Evolutionary conservation across 2,888 invertebrate genomes (phyloP), one percentile per base, ranked within the genome.

Genomic region (Ophioninae sp.): DNA sequence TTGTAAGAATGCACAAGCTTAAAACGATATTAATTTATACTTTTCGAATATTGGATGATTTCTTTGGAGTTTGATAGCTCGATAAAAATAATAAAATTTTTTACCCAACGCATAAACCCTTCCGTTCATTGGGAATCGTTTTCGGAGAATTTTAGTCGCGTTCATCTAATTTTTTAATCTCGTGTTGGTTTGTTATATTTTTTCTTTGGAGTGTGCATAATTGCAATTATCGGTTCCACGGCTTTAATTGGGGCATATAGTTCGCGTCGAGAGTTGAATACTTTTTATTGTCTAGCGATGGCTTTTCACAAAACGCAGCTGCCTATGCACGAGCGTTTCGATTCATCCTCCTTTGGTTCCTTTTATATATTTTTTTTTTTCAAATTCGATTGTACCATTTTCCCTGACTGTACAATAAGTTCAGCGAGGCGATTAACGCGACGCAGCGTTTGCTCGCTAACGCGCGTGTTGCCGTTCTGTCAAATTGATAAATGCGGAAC

Each of bases 151-250:
- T 37, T 61, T 39, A 39, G 2, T 37, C 30, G 61, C 22, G 10
- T 37, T 30, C 59, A 8, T 64, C 76, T n/a, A 9, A 20, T 44
- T 63, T 74, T n/a, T 65, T 59, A 73, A 20, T 20, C 3, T 59
- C n/a, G 77, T 51, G 67, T 41, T 75, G 17, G 63, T 75, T 41
- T 39, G 20, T 72, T 72, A n/a, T 64, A 10, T 51, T 64, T 39
- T 71, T 71, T 23, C 58, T 37, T 65, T 58, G 41, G 13, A 10
- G 39, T 65, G 56, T 72, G 79, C 68, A 61, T 71, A 58, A 67
- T 79, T 79, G 51, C 81, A 84, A 81, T 84, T 81, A 81, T 79
- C 65, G 79, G 63, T 79, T 81, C 79, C 61, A 71, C 67, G 64
- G 67, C 44, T 71, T 71, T 80, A 76, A 71, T 56, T 74, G 61